phyloP scores from a whole-genome alignment of 2,888 invertebrate genomes.

The Hydrotaea cyrtoneurina region DNA sequence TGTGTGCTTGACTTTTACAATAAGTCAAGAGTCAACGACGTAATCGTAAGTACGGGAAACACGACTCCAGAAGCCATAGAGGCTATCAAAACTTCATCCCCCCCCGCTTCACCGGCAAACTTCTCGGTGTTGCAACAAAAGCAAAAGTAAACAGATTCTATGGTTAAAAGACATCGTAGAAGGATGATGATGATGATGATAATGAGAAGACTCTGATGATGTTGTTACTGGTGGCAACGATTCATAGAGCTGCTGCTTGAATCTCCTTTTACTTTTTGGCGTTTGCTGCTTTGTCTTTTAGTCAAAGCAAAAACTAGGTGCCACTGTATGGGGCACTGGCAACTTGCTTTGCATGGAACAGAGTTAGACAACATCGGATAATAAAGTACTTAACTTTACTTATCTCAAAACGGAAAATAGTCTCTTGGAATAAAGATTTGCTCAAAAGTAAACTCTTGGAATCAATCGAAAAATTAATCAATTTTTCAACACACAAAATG shows the following conservation, averaged over 20 bases:
- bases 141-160: conserved; percentile 1
- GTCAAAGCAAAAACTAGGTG: too few relatives aligned
- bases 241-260: too few relatives aligned
- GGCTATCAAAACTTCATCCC: too few relatives aligned
- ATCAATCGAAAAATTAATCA: too few relatives aligned
- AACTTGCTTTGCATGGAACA: too few relatives aligned
- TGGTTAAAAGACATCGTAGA: background rate
- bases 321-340: too few relatives aligned
- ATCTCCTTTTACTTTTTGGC: too few relatives aligned
- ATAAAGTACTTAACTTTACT: too few relatives aligned
- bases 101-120: background rate
- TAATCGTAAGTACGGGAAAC: conserved; percentile 42
- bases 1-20: conserved; percentile 50
- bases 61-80: conserved; percentile 24
- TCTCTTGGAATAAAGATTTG: background rate
- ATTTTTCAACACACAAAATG: too few relatives aligned
- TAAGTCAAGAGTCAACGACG: conserved; percentile 49
- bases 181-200: background rate
- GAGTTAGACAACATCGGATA: too few relatives aligned
- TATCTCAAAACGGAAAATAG: background rate
- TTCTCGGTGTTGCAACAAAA: background rate
- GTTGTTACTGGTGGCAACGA: background rate
- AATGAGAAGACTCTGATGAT: background rate
- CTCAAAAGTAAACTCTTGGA: background rate
- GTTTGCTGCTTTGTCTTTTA: too few relatives aligned